Conservation (phyloP, 2,113 vertebrate species). For the Brachyhypopomus gauderio region DNA sequence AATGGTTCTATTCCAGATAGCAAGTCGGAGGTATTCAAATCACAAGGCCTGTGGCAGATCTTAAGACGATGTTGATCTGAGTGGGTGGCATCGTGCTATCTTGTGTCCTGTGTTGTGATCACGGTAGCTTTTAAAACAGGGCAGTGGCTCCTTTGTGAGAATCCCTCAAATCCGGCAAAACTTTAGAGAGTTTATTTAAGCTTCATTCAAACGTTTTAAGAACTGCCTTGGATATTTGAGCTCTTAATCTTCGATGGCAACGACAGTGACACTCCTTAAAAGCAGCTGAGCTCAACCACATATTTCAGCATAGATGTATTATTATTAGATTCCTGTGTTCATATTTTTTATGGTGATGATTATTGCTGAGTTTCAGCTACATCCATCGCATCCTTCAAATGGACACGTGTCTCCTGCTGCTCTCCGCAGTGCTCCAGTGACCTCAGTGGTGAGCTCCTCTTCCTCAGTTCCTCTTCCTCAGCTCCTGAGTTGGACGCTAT, state of each 20-base stretch:
- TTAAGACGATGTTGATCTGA: no score
- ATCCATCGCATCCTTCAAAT: constrained; percentile 3
- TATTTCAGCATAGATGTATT: neutral
- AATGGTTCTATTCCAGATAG: no score
- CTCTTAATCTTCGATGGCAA: neutral
- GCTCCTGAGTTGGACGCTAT: neutral
- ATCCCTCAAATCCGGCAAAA: neutral
- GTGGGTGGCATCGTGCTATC: no score
- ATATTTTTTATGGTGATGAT: neutral
- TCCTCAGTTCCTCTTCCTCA: constrained; percentile 38
- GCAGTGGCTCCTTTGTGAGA: no score
- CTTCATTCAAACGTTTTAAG: neutral
- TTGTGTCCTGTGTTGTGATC: no score
- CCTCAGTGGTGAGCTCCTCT: neutral
- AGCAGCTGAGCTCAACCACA: neutral
- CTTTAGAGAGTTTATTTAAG: neutral
- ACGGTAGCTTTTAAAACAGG: no score
- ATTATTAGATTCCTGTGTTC: no score
- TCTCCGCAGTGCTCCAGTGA: neutral
- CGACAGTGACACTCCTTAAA: neutral
- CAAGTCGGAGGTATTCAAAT: no score
- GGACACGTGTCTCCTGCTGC: constrained; percentile 10
- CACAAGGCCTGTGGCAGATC: no score
- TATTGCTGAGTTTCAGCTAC: neutral
- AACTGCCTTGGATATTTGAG: neutral